Evolutionary conservation across 53 echinoderm and acorn worm species (phyloP).

Genomic region (Zoroaster sp.): DNA sequence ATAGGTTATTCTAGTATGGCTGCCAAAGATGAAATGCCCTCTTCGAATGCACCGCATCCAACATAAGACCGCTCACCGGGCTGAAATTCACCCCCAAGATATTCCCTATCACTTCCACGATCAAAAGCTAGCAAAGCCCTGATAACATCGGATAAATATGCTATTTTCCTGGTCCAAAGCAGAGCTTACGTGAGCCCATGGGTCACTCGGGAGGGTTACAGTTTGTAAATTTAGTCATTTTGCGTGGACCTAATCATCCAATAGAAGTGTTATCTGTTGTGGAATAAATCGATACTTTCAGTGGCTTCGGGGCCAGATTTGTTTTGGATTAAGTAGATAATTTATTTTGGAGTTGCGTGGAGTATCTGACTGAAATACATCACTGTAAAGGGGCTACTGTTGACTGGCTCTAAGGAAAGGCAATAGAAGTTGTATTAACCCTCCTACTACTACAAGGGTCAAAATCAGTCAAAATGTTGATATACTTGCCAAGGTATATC

Average conservation of each 20-base stretch:
- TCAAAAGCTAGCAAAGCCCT: neutral
- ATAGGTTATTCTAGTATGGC: neutral
- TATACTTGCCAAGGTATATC: too few species aligned
- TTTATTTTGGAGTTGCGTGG: too few species aligned
- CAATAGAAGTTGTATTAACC: too few species aligned
- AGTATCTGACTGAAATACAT: neutral
- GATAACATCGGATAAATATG: neutral
- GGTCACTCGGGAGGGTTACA: neutral
- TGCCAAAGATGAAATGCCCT: neutral
- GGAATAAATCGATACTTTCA: neutral
- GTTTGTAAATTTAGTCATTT: neutral
- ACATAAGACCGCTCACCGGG: neutral
- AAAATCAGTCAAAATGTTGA: too few species aligned
- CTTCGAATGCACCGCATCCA: too few species aligned
- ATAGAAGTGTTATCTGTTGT: neutral
- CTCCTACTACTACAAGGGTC: too few species aligned
- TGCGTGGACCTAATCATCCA: neutral
- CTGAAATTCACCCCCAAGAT: neutral
- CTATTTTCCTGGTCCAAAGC: neutral
- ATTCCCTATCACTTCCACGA: neutral
- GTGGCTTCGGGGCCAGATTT: neutral
- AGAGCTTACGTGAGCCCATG: neutral
- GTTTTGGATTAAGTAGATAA: neutral
- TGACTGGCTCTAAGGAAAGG: too few species aligned
- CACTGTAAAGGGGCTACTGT: too few species aligned